Evolutionary conservation across 2,888 invertebrate genomes (phyloP).

Genomic region (Galerucella nymphaeae): DNA sequence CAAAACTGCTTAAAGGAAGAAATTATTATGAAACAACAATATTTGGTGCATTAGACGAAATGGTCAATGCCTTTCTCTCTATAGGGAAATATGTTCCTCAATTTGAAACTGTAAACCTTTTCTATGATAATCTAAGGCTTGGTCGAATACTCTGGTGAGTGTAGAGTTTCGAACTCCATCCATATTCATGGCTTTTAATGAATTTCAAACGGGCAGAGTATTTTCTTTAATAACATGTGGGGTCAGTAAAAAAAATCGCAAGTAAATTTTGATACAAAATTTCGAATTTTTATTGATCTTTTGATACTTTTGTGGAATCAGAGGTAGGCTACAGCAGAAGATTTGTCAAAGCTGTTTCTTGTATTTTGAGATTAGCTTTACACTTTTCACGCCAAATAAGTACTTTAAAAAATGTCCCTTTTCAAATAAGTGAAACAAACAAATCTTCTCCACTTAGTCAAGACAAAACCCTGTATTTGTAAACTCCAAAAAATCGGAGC

Average conservation of each 20-base stretch:
- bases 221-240: too few relatives aligned
- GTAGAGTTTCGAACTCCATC: background rate
- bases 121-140: background rate
- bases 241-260: too few relatives aligned
- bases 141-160: background rate
- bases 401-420: too few relatives aligned
- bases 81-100: background rate
- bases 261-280: too few relatives aligned
- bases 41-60: background rate
- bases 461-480: background rate
- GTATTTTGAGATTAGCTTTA: too few relatives aligned
- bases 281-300: too few relatives aligned
- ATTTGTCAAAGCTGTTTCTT: too few relatives aligned
- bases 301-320: too few relatives aligned
- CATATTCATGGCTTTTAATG: background rate
- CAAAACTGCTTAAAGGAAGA: too few relatives aligned
- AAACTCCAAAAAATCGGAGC: background rate
- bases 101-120: conserved; percentile 2
- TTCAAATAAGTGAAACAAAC: background rate
- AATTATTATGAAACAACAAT: background rate
- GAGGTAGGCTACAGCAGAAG: too few relatives aligned
- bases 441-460: background rate
- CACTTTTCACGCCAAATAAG: too few relatives aligned
- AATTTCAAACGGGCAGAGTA: too few relatives aligned
- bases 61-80: background rate